A percentile compares a stretch with the other conserved stretches of the same genome.
Conservation (phyloP, 2,888 invertebrate genomes). For the Rotaria macrura region DNA sequence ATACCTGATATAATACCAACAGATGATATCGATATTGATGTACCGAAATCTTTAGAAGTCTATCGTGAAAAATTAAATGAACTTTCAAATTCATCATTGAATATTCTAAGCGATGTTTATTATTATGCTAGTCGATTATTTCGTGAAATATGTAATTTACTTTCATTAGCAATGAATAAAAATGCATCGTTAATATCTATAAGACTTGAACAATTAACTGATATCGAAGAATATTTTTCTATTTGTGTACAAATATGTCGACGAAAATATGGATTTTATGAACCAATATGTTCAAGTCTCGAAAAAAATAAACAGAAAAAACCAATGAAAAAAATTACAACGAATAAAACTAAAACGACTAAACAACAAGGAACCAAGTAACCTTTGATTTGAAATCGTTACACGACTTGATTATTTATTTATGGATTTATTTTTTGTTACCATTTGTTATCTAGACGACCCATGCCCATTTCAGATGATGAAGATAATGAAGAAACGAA, state of each 20-base stretch:
- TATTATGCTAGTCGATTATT: slow-evolving; percentile 12
- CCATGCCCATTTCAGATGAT: background rate
- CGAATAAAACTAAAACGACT: background rate
- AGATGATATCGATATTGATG: background rate
- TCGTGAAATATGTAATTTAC: slow-evolving; percentile 22
- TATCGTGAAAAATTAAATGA: background rate
- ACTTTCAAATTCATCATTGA: background rate
- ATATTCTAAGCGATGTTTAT: slow-evolving; percentile 10
- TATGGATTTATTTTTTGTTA: no score
- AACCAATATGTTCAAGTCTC: background rate
- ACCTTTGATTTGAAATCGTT: no score
- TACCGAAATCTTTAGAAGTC: background rate
- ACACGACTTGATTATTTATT: no score
- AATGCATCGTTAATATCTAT: background rate
- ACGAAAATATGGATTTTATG: background rate
- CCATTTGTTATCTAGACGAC: background rate
- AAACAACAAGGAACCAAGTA: background rate
- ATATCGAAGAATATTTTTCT: slow-evolving; percentile 11
- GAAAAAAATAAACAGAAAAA: background rate
- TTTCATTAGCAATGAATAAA: background rate
- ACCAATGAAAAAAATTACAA: background rate
- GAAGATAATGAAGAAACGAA: background rate
- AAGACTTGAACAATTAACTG: background rate
- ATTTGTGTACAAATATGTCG: slow-evolving; percentile 3
- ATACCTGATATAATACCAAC: background rate